Base-by-base conservation (phyloP, 2,113 vertebrate genomes). In the Raja brachyura region DNA sequence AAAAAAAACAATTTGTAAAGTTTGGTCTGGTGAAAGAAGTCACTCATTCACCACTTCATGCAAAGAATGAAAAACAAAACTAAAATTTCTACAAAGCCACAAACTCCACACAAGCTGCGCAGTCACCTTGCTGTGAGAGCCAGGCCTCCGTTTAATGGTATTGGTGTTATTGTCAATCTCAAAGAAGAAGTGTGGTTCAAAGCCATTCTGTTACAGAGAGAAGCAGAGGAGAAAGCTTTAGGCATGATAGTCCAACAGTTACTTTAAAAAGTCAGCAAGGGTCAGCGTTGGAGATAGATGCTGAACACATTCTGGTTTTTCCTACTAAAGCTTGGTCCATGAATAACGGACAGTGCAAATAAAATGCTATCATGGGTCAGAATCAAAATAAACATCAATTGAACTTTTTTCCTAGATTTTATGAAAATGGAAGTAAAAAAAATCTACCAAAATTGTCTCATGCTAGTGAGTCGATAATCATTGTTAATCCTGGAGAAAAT, bases 71-170 rank as follows among this genome's bases (percentile, higher is more conserved):
- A 93, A 93, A 93, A 20, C 5, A 78, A 14, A 9, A 70, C 59
- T 54, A 73, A 68, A n/a, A n/a, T 66, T 68, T 25, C 48, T 54
- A 74, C 66, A 92, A 92, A 92, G 90, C 68, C 90, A 92, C 90
- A 74, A 70, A 92, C 90, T 73, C 20, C 68, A 73, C 90, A 92
- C 66, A 92, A 92, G 90, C 90, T 92, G 66, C 90, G 61, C 90
- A 93, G 94, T 97, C 96, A 97, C 96, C 97, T 97, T 95, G 94
- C 96, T 95, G 94, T 94, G 95, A 93, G 96, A 96, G 94, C 96
- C 95, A 94, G 96, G 96, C 93, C 96, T 95, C 78, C 96, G 97
- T 95, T 97, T 96, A 96, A 97, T 96, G 93, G 96, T 97, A 95
- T 96, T 96, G 95, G 96, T 97, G 95, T 96, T 96, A 95, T 10